Conservation (phyloP, 2,113 vertebrate species). For the Zosterops lateralis region DNA sequence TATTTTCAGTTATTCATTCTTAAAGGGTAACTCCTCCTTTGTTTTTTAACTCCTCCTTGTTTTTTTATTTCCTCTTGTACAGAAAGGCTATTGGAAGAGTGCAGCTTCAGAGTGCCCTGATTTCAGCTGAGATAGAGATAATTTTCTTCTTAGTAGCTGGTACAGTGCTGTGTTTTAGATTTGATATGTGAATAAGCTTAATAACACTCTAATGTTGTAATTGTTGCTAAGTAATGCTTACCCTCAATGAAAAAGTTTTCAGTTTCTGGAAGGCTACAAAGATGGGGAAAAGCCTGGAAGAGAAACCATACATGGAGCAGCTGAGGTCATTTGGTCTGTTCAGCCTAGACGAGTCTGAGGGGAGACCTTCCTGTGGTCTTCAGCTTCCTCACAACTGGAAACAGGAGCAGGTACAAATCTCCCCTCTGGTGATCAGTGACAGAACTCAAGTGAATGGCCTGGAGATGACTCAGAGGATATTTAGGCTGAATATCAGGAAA, state of each 20-base stretch:
- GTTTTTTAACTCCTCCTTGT: not conserved
- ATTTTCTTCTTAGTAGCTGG: not conserved
- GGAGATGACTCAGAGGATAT: not conserved
- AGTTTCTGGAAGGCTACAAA: not conserved
- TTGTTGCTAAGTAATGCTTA: not conserved
- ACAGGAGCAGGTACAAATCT: not conserved
- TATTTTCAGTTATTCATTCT: not conserved
- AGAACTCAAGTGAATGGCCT: not conserved
- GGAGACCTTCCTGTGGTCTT: not conserved
- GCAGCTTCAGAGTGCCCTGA: not conserved
- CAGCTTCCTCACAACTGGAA: fast-evolving
- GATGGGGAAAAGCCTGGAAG: not conserved
- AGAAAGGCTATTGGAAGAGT: not conserved
- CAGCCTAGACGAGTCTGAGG: not conserved
- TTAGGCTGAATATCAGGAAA: not conserved
- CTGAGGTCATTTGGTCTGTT: not conserved
- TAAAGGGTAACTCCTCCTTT: not conserved
- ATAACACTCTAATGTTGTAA: not conserved
- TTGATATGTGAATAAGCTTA: not conserved
- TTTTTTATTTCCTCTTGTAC: not conserved
- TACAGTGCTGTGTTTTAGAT: not conserved
- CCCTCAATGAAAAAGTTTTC: not conserved
- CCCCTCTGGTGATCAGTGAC: not conserved
- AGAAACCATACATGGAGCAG: not conserved
- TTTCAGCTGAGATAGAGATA: not conserved